Percentiles rank a stretch among this genome's conserved stretches.
Conservation (phyloP, 2,113 vertebrate genomes). For the human region DNA sequence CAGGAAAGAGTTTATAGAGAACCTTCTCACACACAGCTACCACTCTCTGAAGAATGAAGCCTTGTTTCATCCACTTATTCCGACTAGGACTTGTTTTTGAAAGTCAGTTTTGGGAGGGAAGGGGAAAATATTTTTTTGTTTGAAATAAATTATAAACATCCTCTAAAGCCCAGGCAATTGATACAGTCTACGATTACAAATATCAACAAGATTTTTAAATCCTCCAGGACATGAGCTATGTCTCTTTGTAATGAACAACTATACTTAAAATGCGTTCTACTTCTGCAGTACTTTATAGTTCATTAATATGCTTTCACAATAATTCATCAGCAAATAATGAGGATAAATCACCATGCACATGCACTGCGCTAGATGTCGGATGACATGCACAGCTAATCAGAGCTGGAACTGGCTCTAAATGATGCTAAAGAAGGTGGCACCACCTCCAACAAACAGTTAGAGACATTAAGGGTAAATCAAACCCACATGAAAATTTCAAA, state of each 20-base stretch:
- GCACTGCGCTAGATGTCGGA: background rate
- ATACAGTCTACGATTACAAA: background rate
- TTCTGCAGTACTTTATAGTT: background rate
- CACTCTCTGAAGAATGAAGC: background rate
- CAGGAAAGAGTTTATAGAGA: background rate
- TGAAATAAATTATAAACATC: background rate
- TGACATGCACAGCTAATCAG: background rate
- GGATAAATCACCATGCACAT: background rate
- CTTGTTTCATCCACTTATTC: background rate
- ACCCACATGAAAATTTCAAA: background rate
- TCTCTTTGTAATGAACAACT: background rate
- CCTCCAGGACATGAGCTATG: background rate
- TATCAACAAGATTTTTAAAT: background rate
- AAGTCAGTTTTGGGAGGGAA: background rate
- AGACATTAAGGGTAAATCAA: background rate
- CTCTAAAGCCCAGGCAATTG: background rate
- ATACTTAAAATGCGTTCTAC: background rate
- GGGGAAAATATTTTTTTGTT: background rate
- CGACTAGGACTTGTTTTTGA: background rate
- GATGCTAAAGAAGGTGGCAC: background rate
- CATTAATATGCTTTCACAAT: background rate
- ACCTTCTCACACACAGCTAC: background rate
- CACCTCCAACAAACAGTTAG: background rate
- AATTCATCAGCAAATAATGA: background rate
- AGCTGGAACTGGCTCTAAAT: background rate